Conservation (phyloP, 1,140 invertebrate species). For the Zelostemma sp. region DNA sequence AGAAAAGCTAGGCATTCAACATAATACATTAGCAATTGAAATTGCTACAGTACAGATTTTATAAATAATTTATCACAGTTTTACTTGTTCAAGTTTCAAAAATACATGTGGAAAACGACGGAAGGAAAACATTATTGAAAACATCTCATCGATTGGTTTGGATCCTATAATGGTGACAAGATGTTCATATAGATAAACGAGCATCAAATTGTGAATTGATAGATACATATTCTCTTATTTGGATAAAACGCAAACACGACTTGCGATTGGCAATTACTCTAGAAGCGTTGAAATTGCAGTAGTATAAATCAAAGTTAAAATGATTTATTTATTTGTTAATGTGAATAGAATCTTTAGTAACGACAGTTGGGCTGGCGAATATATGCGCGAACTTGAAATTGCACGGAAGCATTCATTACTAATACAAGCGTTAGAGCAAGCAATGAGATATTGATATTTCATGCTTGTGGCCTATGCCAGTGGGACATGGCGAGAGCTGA, state of each 20-base stretch:
- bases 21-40: no score
- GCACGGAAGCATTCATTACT: constrained; percentile 37
- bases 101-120: no score
- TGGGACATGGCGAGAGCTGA: constrained; percentile 30
- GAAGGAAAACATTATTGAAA: no score
- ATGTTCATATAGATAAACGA: no score
- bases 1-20: no score
- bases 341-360: constrained; percentile 42
- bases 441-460: constrained; percentile 47
- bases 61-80: no score
- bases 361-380: constrained; percentile 13
- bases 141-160: no score
- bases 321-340: constrained; percentile 48
- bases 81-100: no score
- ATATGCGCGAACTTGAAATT: constrained; percentile 42
- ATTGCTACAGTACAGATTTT: no score
- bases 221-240: constrained; percentile 15
- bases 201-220: constrained; percentile 16
- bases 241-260: constrained; percentile 23
- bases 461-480: constrained; percentile 26
- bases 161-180: no score
- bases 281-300: constrained; percentile 25
- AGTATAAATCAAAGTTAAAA: constrained; percentile 25
- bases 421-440: constrained; percentile 29
- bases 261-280: constrained; percentile 17